phyloP scores from a whole-genome alignment of 2,888 invertebrate species.

The Folsomia candida region DNA sequence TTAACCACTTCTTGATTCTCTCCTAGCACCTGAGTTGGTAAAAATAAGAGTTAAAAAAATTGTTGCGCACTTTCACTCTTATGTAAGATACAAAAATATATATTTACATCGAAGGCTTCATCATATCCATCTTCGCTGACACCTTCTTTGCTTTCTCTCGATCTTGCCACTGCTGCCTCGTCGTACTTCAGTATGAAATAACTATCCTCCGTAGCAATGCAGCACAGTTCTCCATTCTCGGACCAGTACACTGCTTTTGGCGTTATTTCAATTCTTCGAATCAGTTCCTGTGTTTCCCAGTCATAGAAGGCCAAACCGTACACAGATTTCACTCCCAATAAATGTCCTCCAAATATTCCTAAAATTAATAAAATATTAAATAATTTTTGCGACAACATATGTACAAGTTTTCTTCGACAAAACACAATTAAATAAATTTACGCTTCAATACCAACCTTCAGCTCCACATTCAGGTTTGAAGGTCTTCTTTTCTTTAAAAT shows the following conservation, averaged over 20 bases:
- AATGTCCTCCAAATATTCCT: conserved; percentile 86
- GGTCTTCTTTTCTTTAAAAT: conserved; percentile 94
- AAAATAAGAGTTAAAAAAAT: not conserved
- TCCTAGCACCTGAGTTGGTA: conserved; percentile 76
- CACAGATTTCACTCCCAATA: conserved; percentile 87
- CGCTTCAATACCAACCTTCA: conserved; percentile 64
- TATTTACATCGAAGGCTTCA: conserved; percentile 84
- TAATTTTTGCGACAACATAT: not conserved
- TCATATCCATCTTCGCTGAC: conserved; percentile 90
- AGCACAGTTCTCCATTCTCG: conserved; percentile 88
- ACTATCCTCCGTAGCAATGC: conserved; percentile 90
- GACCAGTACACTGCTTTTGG: conserved; percentile 94
- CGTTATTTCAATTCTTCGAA: conserved; percentile 94
- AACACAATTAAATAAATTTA: not conserved
- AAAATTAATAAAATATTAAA: too few relatives aligned
- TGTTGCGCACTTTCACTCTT: not conserved
- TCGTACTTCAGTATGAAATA: conserved; percentile 92
- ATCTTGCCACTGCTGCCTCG: conserved; percentile 72
- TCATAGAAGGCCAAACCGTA: conserved; percentile 94
- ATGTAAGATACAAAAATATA: not conserved
- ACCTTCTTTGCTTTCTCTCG: conserved; percentile 72
- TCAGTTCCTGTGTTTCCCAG: conserved; percentile 89
- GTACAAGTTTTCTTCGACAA: not conserved
- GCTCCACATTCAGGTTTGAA: conserved; percentile 96
- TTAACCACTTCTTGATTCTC: conserved; percentile 89